Conservation (phyloP, 2,797 vertebrate genomes). For the Brotogeris chrysoptera region DNA sequence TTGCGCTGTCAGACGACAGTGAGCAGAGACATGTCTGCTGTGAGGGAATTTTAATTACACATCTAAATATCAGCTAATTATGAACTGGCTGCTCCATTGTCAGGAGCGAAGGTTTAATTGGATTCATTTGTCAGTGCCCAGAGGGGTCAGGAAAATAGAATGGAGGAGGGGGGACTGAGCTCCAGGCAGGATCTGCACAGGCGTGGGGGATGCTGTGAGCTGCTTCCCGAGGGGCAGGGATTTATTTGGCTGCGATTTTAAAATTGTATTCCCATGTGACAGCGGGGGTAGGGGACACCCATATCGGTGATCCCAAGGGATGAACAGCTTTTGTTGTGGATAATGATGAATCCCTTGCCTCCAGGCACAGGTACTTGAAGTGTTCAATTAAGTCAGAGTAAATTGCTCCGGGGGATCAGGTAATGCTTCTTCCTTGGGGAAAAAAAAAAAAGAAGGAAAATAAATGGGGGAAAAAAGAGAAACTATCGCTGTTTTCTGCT, state of each 20-base stretch:
- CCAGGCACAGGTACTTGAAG: background rate
- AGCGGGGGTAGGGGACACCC: background rate
- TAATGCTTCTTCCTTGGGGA: background rate
- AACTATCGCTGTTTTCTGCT: background rate
- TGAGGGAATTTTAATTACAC: background rate
- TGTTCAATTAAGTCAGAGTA: background rate
- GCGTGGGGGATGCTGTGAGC: background rate
- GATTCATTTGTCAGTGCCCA: background rate
- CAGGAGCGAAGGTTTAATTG: background rate
- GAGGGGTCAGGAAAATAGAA: background rate
- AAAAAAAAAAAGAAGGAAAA: no score
- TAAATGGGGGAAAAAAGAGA: accelerated
- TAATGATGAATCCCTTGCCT: background rate
- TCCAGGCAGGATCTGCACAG: background rate
- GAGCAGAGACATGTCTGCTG: background rate
- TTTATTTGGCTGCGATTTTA: accelerated
- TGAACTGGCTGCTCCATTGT: background rate
- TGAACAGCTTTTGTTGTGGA: background rate
- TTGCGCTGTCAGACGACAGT: accelerated
- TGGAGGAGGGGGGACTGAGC: background rate
- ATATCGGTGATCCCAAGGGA: background rate
- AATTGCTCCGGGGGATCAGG: background rate
- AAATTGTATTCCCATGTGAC: accelerated
- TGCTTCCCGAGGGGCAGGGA: background rate
- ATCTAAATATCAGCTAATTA: background rate